Evolutionary conservation across 2,797 vertebrate genomes (phyloP), one percentile per base, ranked within the genome.

Genomic region (Eulemur rubriventer): DNA sequence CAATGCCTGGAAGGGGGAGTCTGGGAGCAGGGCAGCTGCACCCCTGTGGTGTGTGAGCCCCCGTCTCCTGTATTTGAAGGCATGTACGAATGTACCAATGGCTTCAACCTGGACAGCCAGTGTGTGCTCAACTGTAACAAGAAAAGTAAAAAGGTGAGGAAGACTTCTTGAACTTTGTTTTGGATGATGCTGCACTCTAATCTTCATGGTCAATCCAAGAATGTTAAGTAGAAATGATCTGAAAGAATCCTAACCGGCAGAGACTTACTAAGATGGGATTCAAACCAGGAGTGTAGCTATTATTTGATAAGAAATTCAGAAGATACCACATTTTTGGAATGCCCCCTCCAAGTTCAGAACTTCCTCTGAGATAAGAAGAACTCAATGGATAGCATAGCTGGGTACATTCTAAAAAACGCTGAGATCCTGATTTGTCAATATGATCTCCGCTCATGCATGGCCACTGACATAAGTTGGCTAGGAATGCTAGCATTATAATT

Each of bases 1-100:
- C 99, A 99, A 96, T 99, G 99, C 96, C 98, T 99, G 95, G 99
- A 99, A 91, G 99, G 97, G 0, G 99, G 99, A 1, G 98, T 98
- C 90, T 99, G 99, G 99, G 99, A 99, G 90, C 98, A 98, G 75
- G 99, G 98, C 0, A 98, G 17, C 91, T 99, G 99, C 10, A 73
- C 99, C 80, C 99, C 99, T 0, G 99, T 99, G 94, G 98, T 99
- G 33, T 99, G 99, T 5, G 98, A 99, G 33, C 98, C 99, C 0
- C 98, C 99, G 0, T 98, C 99, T 2, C 99, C 99, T 0, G 98
- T 99, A 38, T 99, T 99, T 8, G 98, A 99, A 94, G 99, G 99
- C 96, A 99, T 99, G 99, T 99, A 99, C 97, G 99, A 98, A 96
- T 99, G 99, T 97, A 99, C 99, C 94, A 99, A 98, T 13, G 99